phyloP scores from a whole-genome alignment of 2,797 vertebrate species.

The Balearica regulorum region DNA sequence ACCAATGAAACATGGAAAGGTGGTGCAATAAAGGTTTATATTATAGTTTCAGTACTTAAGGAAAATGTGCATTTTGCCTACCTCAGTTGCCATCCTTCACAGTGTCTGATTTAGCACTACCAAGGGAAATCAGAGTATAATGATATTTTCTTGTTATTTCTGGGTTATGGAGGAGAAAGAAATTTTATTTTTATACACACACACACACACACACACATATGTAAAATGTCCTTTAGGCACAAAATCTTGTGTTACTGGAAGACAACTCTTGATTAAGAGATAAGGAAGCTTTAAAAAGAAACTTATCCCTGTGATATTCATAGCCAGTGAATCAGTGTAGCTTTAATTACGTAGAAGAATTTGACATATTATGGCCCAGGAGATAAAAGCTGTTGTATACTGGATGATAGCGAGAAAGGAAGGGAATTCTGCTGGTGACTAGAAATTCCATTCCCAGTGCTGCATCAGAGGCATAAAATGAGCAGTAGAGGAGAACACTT shows the following conservation, averaged over 20 bases:
- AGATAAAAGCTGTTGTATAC: conserved; percentile 45
- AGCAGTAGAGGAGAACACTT: not conserved
- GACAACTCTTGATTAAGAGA: conserved; percentile 33
- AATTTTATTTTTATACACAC: not conserved
- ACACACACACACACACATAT: too few relatives aligned
- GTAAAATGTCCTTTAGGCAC: not conserved
- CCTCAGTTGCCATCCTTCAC: not conserved
- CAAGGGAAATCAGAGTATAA: not conserved
- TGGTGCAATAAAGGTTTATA: not conserved
- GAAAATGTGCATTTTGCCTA: not conserved
- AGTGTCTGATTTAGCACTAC: not conserved
- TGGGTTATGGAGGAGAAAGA: not conserved
- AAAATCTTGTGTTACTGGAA: not conserved
- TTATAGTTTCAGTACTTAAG: not conserved
- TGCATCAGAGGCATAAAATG: not conserved
- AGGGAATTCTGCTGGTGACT: not conserved
- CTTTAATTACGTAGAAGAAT: conserved; percentile 63
- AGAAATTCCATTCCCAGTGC: not conserved
- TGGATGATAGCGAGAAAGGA: not conserved
- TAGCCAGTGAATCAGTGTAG: conserved; percentile 39
- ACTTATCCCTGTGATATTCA: conserved; percentile 33
- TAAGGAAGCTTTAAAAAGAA: conserved; percentile 42
- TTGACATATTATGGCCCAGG: conserved; percentile 48
- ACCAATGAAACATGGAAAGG: not conserved
- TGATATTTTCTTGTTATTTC: not conserved